Evolutionary conservation across 2,888 invertebrate species (phyloP).

Genomic region (Argyresthia albistria): DNA sequence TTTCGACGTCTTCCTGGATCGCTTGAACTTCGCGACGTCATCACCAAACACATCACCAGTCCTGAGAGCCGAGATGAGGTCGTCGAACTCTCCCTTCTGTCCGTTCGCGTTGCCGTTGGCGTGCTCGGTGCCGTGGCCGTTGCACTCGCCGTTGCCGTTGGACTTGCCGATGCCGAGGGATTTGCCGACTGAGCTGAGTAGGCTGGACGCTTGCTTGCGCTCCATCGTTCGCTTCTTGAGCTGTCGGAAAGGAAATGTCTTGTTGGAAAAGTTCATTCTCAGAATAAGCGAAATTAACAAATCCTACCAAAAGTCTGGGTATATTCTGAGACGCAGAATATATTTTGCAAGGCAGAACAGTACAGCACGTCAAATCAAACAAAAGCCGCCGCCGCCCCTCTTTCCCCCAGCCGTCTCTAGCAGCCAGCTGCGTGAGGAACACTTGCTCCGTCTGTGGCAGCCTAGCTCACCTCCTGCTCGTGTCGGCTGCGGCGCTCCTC

Average conservation of each 20-base stretch:
- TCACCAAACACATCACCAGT: slow-evolving; percentile 97
- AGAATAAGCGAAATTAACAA: too few species aligned
- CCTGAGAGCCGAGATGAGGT: slow-evolving; percentile 92
- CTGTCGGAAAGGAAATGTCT: slow-evolving; percentile 29
- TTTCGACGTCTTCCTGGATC: slow-evolving; percentile 60
- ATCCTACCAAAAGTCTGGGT: too few species aligned
- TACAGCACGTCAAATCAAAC: too few species aligned
- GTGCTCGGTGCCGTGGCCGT: slow-evolving; percentile 57
- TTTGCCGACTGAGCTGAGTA: slow-evolving; percentile 81
- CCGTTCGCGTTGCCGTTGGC: slow-evolving; percentile 51
- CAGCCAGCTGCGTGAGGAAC: too few species aligned
- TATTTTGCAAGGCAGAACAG: too few species aligned
- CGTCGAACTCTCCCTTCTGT: slow-evolving; percentile 93
- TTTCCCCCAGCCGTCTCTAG: too few species aligned
- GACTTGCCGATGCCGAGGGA: slow-evolving; percentile 76
- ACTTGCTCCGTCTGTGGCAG: too few species aligned
- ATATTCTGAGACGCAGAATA: too few species aligned
- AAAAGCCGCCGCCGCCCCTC: too few species aligned
- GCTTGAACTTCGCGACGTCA: slow-evolving; percentile 90
- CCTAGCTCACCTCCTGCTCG: slow-evolving; percentile 79
- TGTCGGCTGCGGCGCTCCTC: slow-evolving; percentile 91
- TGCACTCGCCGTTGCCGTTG: slow-evolving; percentile 62
- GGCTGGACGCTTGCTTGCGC: slow-evolving; percentile 85
- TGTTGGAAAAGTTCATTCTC: too few species aligned
- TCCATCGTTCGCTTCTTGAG: slow-evolving; percentile 90